These are phyloP conservation scores for Anoplophora glabripennis DNA, from an alignment of 1,140 invertebrate species.

Conservation along the genomic window DNA sequence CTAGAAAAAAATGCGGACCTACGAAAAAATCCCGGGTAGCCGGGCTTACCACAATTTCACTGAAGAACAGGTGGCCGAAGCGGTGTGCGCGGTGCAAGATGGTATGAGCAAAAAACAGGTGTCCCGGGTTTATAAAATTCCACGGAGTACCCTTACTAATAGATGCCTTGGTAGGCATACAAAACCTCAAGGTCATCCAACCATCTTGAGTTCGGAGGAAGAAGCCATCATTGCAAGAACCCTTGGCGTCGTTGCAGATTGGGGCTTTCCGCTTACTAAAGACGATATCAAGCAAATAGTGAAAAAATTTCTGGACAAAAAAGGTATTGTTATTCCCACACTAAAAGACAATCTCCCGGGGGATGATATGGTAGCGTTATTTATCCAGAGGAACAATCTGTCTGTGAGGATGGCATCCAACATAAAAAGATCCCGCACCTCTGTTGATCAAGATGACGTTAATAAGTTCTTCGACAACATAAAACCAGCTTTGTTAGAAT, in stretches of 20 bases:
- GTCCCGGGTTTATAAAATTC: too few relatives aligned
- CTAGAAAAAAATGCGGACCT: too few relatives aligned
- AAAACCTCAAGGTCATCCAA: neutral
- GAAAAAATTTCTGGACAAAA: conserved; percentile 2
- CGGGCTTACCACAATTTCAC: too few relatives aligned
- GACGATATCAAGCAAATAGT: neutral
- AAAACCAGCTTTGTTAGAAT: conserved; percentile 3
- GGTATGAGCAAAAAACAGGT: too few relatives aligned
- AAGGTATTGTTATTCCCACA: conserved; percentile 3
- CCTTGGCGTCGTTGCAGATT: conserved; percentile 5
- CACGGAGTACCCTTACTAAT: too few relatives aligned
- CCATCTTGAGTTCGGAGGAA: conserved; percentile 1
- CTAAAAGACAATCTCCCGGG: conserved; percentile 3
- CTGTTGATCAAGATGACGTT: conserved; percentile 2
- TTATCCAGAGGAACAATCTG: conserved; percentile 9
- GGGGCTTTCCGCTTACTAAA: conserved; percentile 9
- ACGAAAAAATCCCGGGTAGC: too few relatives aligned
- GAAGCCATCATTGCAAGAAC: neutral
- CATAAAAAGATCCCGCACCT: conserved; percentile 1
- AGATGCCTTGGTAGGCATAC: too few relatives aligned
- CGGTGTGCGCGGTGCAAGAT: too few relatives aligned
- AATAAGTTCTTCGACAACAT: conserved; percentile 12
- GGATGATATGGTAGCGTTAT: neutral
- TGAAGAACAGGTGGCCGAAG: too few relatives aligned
- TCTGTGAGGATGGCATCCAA: conserved; percentile 6